Conservation (phyloP, 2,888 invertebrate genomes). For the Odontothrips loti region DNA sequence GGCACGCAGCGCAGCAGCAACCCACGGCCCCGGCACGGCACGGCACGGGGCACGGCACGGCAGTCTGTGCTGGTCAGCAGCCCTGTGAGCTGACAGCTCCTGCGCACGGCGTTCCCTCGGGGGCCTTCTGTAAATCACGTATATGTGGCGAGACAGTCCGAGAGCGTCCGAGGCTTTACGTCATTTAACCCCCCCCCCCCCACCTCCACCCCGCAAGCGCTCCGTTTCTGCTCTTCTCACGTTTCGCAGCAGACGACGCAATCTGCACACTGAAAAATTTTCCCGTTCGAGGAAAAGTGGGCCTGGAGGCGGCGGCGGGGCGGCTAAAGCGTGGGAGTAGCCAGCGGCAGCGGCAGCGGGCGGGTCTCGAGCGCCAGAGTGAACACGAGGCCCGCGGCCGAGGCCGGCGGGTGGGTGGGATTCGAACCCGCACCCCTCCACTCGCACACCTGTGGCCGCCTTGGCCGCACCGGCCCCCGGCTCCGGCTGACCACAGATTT, state of each 20-base stretch:
- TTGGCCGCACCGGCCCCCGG: background rate
- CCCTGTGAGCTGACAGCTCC: constrained; percentile 5
- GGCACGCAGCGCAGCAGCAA: no score
- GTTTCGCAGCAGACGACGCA: constrained; percentile 10
- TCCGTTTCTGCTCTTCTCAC: constrained; percentile 19
- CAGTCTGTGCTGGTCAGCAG: background rate
- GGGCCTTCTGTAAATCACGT: no score
- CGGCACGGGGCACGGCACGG: background rate
- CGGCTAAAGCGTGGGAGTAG: background rate
- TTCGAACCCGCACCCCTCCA: background rate
- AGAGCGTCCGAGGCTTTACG: no score
- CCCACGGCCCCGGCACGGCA: no score
- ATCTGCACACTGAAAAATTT: background rate
- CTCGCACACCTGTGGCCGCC: background rate
- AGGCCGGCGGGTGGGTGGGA: background rate
- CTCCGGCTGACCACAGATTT: background rate
- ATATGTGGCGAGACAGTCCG: no score
- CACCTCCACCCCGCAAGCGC: background rate
- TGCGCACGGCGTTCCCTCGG: background rate
- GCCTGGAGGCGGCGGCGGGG: background rate
- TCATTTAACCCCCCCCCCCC: no score
- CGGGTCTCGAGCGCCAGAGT: background rate
- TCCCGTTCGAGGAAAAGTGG: constrained; percentile 3
- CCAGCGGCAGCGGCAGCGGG: background rate
- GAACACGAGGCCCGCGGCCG: background rate